Evolutionary conservation across 2,113 vertebrate species (phyloP).

Genomic region (Thryonomys swinderianus): DNA sequence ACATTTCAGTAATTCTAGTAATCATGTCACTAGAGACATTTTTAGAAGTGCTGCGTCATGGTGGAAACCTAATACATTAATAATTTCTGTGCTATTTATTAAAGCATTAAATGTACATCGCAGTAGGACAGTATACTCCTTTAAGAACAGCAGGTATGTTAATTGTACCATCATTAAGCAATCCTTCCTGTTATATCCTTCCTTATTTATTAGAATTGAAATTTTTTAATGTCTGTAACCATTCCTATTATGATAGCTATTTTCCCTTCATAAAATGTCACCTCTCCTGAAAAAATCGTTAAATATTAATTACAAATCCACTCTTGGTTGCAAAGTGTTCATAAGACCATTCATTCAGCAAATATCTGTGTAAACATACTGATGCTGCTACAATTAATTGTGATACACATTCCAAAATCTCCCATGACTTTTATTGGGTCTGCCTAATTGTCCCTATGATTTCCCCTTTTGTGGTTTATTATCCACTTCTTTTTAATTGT

Average conservation of each 20-base stretch:
- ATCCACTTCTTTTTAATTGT: conserved; percentile 45
- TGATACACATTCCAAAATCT: conserved; percentile 63
- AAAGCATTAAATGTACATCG: conserved; percentile 54
- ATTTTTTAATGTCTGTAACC: conserved; percentile 51
- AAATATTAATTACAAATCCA: conserved; percentile 34
- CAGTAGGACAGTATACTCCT: conserved; percentile 14
- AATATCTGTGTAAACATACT: conserved; percentile 50
- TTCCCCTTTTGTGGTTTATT: conserved; percentile 50
- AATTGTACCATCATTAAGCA: conserved; percentile 61
- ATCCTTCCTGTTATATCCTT: conserved; percentile 16
- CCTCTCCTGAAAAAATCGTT: conserved; percentile 52
- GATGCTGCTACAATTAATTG: conserved; percentile 53
- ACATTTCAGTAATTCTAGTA: conserved; percentile 69
- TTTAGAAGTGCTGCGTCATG: conserved; percentile 31
- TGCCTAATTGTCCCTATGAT: conserved; percentile 39
- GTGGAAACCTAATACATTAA: conserved; percentile 64
- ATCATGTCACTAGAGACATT: conserved; percentile 42
- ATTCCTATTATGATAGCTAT: conserved; percentile 57
- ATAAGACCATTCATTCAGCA: conserved; percentile 54
- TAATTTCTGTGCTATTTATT: conserved; percentile 65
- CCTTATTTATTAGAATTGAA: conserved; percentile 62
- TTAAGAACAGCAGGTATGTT: conserved; percentile 73
- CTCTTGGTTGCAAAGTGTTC: conserved; percentile 45
- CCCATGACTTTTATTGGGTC: conserved; percentile 32
- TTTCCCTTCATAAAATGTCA: conserved; percentile 61